Conservation (phyloP, 2,888 invertebrate genomes). For the Zhengitettix transpicula region DNA sequence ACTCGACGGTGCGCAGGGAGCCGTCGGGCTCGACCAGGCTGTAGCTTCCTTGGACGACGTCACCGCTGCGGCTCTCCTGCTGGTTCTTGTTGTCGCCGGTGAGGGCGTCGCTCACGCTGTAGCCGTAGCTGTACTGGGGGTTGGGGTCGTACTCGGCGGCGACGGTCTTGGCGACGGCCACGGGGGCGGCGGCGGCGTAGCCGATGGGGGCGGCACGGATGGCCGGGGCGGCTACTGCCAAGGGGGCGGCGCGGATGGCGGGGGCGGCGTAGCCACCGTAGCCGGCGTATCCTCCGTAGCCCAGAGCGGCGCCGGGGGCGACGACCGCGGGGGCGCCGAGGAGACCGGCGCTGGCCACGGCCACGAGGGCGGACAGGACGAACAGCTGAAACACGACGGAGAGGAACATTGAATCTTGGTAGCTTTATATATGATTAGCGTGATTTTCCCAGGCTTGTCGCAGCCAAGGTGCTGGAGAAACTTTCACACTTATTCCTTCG, state of each 20-base stretch:
- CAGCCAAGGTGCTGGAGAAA: no score
- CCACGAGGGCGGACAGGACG: constrained; percentile 12
- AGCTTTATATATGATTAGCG: no score
- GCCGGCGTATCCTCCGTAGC: background rate
- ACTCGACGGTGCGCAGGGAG: background rate
- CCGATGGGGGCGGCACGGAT: background rate
- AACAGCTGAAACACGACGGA: constrained; percentile 7
- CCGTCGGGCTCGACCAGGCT: background rate
- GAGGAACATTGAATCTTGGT: no score
- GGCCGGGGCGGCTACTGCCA: background rate
- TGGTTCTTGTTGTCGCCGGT: background rate
- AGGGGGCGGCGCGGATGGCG: background rate
- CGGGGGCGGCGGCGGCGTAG: background rate
- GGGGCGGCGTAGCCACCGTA: background rate
- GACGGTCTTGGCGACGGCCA: background rate
- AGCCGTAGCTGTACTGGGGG: background rate
- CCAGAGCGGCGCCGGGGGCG: constrained; percentile 6
- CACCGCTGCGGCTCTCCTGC: background rate
- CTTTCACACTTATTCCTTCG: no score
- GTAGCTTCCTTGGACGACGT: background rate
- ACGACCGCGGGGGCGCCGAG: constrained; percentile 9
- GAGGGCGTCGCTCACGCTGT: background rate
- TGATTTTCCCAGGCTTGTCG: no score
- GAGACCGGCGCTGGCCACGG: constrained; percentile 11
- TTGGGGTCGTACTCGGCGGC: background rate